Conservation (phyloP, 2,888 invertebrate species). For the Rhyacophila evoluta region DNA sequence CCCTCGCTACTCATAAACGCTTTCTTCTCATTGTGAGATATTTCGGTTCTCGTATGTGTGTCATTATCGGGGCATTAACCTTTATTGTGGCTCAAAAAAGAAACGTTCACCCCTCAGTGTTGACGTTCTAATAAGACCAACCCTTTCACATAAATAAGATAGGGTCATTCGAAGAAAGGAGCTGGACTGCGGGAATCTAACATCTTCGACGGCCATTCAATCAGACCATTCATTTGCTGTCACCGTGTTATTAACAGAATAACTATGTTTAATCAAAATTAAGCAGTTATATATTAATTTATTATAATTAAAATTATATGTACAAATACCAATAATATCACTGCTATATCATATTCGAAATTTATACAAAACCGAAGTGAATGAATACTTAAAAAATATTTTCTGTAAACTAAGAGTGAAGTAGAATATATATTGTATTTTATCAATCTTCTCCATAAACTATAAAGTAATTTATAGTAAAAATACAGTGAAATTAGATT, state of each 20-base stretch:
- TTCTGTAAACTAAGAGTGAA: too few species aligned
- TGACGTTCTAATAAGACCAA: conserved; percentile 48
- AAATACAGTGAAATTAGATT: too few species aligned
- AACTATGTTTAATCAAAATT: too few species aligned
- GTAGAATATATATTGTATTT: too few species aligned
- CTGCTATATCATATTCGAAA: too few species aligned
- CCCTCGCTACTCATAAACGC: conserved; percentile 44
- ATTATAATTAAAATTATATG: too few species aligned
- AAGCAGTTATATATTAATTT: too few species aligned
- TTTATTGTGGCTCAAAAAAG: conserved; percentile 45
- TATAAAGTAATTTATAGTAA: too few species aligned
- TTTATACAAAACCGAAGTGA: too few species aligned
- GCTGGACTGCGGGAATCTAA: conserved; percentile 6
- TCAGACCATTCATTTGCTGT: not conserved
- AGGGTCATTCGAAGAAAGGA: not conserved
- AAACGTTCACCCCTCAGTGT: conserved; percentile 31
- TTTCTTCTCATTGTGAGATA: conserved; percentile 39
- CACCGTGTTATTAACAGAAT: not conserved
- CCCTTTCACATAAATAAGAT: conserved; percentile 31
- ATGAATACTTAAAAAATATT: too few species aligned
- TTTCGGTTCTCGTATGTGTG: conserved; percentile 33
- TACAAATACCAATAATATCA: too few species aligned
- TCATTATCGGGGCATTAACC: conserved; percentile 55
- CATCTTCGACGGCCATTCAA: not conserved
- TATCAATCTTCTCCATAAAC: too few species aligned